Base-by-base conservation (phyloP, 2,113 vertebrate genomes). In the Grallaria varia region DNA sequence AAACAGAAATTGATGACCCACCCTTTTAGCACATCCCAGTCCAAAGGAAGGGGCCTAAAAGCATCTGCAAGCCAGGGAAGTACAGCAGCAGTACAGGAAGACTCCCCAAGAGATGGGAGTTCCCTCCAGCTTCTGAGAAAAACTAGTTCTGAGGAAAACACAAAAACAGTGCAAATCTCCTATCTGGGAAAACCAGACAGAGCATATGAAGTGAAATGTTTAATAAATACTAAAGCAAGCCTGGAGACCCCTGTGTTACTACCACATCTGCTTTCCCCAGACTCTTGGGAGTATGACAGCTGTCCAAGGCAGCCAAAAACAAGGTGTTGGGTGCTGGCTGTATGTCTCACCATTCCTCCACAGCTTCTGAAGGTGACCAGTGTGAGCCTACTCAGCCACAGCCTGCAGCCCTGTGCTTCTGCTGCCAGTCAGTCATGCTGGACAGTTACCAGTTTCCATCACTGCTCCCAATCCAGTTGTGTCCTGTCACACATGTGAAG, bases 311-410 rank as follows among this genome's bases (percentile, higher is more conserved):
- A 79, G 30, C 21, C 74, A 78, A 63, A 33, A 37, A 52, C 12
- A 25, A 23, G 27, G 25, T 12, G 25, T 0, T 64, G 55, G 24
- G 53, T 86, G 58, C 53, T 17, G 35, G 16, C 50, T 76, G 35
- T 42, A 24, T 2, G 1, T 47, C 30, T 49, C 7, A 3, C 27
- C 2, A 0, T 4, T 58, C 28, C 62, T 45, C 50, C 56, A 45
- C 21, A 9, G 9, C 27, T 87, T 33, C 24, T 55, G n/a, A 52
- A 58, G 21, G 21, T n/a, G 52, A 19, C n/a, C 25, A 14, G 27
- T 20, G 37, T 23, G 20, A 58, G 37, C 28, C 77, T 42, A 8
- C 42, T 63, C 1, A 1, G 30, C 33, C 88, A 4, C 24, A 20
- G 19, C 18, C 13, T 37, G 11, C 30, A 80, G 44, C 55, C 68